Evolutionary conservation across 2,113 vertebrate species (phyloP).

Genomic region (Merops nubicus): DNA sequence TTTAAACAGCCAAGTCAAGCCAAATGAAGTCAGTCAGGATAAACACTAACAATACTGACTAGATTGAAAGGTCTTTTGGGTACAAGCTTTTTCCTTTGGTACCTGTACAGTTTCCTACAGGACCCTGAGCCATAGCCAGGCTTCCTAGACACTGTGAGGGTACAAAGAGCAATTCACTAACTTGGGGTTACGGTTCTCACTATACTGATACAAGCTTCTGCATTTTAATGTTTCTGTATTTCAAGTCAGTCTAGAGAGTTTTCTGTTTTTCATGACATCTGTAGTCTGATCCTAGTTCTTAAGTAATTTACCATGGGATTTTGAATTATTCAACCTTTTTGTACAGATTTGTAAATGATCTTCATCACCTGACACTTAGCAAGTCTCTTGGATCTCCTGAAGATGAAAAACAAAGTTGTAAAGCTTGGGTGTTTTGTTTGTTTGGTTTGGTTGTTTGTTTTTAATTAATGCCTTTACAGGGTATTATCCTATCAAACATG

Average conservation of each 20-base stretch:
- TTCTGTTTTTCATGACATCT: neutral
- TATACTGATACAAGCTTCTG: neutral
- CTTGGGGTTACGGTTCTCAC: neutral
- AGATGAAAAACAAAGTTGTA: neutral
- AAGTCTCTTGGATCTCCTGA: neutral
- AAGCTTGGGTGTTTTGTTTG: neutral
- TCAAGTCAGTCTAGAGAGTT: neutral
- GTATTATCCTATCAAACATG: neutral
- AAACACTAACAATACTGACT: neutral
- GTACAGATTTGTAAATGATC: neutral
- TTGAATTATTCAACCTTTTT: neutral
- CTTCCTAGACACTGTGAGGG: neutral
- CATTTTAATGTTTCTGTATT: rapidly evolving
- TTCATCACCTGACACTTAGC: neutral
- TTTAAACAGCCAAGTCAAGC: neutral
- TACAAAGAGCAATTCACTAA: neutral
- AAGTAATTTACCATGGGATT: neutral
- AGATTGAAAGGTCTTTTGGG: no score
- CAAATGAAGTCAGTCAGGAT: neutral
- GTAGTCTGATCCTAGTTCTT: neutral
- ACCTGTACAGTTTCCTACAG: neutral
- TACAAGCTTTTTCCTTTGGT: neutral
- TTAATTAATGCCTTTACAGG: neutral
- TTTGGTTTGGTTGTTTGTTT: neutral
- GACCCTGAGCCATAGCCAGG: no score